These are phyloP conservation scores for Onychomys arenicola DNA, from an alignment of 2,797 vertebrate genomes.

Conservation along the genomic window DNA sequence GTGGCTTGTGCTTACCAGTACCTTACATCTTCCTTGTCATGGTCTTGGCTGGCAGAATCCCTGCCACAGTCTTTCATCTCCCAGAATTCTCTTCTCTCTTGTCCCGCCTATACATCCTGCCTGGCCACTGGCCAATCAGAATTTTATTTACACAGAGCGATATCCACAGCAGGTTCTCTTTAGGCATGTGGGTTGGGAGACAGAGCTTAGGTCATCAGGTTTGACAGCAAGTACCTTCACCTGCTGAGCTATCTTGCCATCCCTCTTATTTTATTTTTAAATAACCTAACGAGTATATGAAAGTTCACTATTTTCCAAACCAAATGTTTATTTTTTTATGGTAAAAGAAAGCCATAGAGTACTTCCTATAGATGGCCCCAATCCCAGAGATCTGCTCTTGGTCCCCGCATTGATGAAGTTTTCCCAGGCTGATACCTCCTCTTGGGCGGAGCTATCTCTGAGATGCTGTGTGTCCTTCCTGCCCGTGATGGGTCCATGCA, in stretches of 20 bases:
- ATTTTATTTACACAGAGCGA: no score
- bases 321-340: neutral
- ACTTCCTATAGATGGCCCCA: neutral
- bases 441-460: no score
- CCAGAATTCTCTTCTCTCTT: no score
- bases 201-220: neutral
- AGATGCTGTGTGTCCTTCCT: accelerated
- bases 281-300: neutral
- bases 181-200: neutral
- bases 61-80: no score
- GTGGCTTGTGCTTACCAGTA: no score
- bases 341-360: neutral
- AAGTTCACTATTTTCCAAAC: neutral
- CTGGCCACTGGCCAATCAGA: no score
- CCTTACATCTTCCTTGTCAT: no score
- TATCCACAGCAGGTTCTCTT: no score
- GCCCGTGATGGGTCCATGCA: accelerated
- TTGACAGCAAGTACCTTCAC: no score
- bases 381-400: no score
- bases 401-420: neutral
- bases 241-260: neutral
- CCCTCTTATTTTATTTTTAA: neutral
- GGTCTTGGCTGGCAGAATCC: no score
- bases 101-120: no score
- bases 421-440: accelerated